phyloP scores from a whole-genome alignment of 2,797 vertebrate species.

The Pitangus sulphuratus region DNA sequence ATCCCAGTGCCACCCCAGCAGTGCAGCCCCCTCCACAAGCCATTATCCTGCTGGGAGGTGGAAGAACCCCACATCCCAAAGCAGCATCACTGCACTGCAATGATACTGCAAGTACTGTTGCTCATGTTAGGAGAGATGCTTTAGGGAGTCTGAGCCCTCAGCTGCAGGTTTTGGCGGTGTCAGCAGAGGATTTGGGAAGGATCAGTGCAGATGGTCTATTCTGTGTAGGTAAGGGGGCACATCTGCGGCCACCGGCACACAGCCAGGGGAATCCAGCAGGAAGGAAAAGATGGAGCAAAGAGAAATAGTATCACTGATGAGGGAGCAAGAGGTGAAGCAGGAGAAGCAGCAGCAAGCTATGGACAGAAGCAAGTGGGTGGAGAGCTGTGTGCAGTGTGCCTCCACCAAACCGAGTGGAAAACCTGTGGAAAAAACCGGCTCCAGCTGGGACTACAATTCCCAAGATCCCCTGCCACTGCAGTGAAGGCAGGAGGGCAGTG shows the following conservation, averaged over 20 bases:
- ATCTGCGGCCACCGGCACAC: neutral
- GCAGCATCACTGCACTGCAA: neutral
- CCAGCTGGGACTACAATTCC: neutral
- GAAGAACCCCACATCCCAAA: neutral
- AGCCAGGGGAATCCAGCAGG: neutral
- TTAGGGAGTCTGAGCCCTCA: neutral
- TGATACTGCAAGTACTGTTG: rapidly evolving
- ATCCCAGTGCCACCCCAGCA: neutral
- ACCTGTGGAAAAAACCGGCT: neutral
- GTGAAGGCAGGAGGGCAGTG: neutral
- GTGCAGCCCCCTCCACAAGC: neutral
- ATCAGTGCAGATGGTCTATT: neutral
- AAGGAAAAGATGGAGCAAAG: neutral
- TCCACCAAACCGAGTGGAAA: neutral
- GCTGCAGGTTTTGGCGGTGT: neutral
- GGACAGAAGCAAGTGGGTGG: neutral
- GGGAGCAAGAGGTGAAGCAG: neutral
- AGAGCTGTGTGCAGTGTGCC: neutral
- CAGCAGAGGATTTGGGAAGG: neutral
- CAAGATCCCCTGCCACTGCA: rapidly evolving
- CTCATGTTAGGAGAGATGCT: neutral
- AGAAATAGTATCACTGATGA: neutral
- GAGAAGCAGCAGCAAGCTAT: neutral
- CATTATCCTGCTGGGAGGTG: rapidly evolving
- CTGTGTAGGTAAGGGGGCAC: neutral